These are phyloP conservation scores for Oscheius sp. DNA, from an alignment of 2,888 invertebrate genomes.

Conservation along the genomic window DNA sequence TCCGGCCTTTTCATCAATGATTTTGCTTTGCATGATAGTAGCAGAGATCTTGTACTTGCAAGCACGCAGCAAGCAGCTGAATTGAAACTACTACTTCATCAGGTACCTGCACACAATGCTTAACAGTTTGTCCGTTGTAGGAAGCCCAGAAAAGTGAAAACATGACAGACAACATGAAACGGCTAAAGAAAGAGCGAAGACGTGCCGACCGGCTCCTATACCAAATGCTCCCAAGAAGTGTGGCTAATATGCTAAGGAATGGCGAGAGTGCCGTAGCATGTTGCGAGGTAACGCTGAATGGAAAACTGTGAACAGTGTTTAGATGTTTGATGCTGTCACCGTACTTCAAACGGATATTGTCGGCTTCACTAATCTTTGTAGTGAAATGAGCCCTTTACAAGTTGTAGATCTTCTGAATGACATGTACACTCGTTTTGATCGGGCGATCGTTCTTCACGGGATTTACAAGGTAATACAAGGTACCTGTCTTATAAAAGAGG, in stretches of 20 bases:
- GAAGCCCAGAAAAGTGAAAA: conserved; percentile 96
- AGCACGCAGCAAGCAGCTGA: conserved; percentile 97
- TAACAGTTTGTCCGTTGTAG: conserved; percentile 76
- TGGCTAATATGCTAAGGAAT: conserved; percentile 89
- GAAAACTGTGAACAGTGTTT: conserved; percentile 50
- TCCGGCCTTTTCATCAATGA: conserved; percentile 97
- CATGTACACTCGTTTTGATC: conserved; percentile 86
- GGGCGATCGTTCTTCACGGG: conserved; percentile 88
- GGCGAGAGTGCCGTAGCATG: conserved; percentile 97
- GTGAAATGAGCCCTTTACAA: conserved; percentile 93
- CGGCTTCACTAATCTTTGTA: conserved; percentile 96
- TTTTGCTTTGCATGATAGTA: conserved; percentile 98
- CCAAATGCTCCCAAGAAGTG: conserved; percentile 98
- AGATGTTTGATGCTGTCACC: conserved; percentile 96
- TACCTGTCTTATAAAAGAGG: neutral
- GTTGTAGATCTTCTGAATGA: conserved; percentile 77
- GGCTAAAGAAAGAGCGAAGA: conserved; percentile 93
- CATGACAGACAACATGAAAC: conserved; percentile 93
- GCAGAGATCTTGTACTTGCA: conserved; percentile 93
- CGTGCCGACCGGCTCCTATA: conserved; percentile 93
- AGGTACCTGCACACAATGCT: conserved; percentile 70
- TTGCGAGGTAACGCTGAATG: conserved; percentile 83
- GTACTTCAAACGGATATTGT: conserved; percentile 97
- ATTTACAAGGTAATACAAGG: conserved; percentile 86
- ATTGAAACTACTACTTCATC: conserved; percentile 89